Conservation (phyloP, 2,113 vertebrate species). For the Turnix velox region DNA sequence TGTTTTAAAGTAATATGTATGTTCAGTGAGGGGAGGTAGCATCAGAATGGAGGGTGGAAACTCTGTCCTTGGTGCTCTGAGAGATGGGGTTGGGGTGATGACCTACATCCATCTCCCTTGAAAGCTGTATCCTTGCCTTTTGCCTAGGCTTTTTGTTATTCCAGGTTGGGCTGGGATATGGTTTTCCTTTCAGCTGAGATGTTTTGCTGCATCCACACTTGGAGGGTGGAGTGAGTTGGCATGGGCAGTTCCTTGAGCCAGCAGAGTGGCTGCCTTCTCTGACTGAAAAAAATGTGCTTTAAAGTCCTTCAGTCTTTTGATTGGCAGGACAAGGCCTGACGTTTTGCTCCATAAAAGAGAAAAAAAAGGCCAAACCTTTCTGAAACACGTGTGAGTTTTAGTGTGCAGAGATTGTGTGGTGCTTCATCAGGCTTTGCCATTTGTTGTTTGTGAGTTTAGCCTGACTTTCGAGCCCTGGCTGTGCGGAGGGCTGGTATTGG, state of each 20-base stretch:
- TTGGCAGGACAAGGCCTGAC: background rate
- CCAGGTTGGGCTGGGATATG: background rate
- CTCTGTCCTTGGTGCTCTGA: rapidly evolving
- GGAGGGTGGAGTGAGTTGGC: background rate
- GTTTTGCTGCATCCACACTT: background rate
- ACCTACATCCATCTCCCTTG: background rate
- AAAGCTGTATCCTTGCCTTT: background rate
- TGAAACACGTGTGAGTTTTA: rapidly evolving
- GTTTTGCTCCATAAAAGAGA: rapidly evolving
- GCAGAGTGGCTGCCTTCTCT: background rate
- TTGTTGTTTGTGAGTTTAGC: background rate
- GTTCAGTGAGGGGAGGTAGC: background rate
- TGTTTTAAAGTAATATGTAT: rapidly evolving
- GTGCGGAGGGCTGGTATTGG: background rate
- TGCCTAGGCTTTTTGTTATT: background rate
- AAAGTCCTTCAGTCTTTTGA: background rate
- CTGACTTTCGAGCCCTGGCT: background rate
- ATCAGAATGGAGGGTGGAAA: background rate
- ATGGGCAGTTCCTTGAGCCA: rapidly evolving
- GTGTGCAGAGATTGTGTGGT: background rate
- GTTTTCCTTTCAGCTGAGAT: background rate
- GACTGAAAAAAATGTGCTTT: rapidly evolving
- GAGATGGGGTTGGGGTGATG: background rate
- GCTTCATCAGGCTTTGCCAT: background rate
- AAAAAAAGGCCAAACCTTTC: background rate